phyloP scores from a whole-genome alignment of 2,113 vertebrate genomes.

The Tonatia bakeri region DNA sequence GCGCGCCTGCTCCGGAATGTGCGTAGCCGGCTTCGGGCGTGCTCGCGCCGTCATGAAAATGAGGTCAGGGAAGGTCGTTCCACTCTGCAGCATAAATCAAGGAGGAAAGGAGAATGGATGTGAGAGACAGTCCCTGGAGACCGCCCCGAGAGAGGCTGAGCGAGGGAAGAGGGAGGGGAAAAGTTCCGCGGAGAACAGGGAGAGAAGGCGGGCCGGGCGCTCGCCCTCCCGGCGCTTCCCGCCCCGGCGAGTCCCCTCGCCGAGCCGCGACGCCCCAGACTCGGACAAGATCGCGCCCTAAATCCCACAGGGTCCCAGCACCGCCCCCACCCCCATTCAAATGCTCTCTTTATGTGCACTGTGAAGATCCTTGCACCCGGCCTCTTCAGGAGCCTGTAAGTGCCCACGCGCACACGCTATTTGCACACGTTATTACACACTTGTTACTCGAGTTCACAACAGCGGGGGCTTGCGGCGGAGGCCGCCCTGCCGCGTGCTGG shows the following conservation, averaged over 20 bases:
- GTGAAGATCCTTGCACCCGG: not conserved
- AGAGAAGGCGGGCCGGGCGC: not conserved
- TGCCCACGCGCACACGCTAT: not conserved
- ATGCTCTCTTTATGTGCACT: not conserved
- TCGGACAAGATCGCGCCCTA: not conserved
- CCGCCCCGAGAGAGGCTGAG: constrained; percentile 43
- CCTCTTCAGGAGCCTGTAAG: not conserved
- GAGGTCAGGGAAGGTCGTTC: constrained; percentile 77
- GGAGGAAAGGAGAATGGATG: constrained; percentile 71
- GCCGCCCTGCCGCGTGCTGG: too few relatives aligned
- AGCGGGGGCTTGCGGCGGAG: not conserved
- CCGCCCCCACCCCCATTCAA: not conserved
- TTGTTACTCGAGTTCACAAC: not conserved
- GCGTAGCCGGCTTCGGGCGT: constrained; percentile 13
- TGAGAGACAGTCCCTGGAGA: constrained; percentile 66
- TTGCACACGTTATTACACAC: not conserved
- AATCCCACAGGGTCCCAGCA: not conserved
- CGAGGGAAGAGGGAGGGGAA: not conserved
- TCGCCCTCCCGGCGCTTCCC: not conserved
- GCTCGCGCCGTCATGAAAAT: constrained; percentile 70
- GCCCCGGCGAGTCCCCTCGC: not conserved
- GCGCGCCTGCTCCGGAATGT: constrained; percentile 38
- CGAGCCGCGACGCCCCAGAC: not conserved
- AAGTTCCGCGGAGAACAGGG: constrained; percentile 15
- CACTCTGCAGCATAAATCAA: constrained; percentile 76